Evolutionary conservation across 2,797 vertebrate species (phyloP).

Genomic region (Vespertilio murinus): DNA sequence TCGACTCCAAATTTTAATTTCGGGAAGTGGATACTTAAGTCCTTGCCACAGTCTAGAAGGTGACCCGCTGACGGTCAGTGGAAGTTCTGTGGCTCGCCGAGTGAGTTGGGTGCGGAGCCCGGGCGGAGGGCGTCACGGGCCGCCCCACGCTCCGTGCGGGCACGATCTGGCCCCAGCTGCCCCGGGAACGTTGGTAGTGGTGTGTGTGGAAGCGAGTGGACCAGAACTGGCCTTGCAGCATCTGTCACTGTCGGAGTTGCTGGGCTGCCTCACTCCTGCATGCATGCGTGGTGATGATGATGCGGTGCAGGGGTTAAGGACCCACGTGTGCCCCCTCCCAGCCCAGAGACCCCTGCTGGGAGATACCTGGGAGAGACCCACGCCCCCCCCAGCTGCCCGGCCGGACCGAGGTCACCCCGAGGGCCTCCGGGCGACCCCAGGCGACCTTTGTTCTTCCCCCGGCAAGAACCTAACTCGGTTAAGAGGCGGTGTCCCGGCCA

Average conservation of each 20-base stretch:
- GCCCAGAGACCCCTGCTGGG: background rate
- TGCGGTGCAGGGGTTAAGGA: background rate
- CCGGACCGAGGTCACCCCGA: background rate
- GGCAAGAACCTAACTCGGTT: background rate
- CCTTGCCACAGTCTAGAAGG: constrained; percentile 5
- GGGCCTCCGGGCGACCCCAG: background rate
- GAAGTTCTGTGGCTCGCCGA: constrained; percentile 19
- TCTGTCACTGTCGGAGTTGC: background rate
- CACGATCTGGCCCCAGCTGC: constrained; percentile 1
- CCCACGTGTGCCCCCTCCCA: background rate
- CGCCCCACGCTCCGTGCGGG: background rate
- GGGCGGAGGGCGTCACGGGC: constrained; percentile 58
- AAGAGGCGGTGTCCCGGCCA: background rate
- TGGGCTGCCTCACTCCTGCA: background rate
- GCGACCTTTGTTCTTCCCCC: background rate
- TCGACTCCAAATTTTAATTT: background rate
- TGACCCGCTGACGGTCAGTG: background rate
- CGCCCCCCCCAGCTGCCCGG: background rate
- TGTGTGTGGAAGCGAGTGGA: background rate
- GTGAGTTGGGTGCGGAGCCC: background rate
- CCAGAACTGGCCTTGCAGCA: background rate
- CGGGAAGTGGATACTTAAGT: background rate
- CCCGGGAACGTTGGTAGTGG: background rate
- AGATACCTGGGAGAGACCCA: background rate
- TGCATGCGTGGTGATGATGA: background rate